Conservation (phyloP, 1,140 invertebrate genomes). For the Scaptomyza graminum region DNA sequence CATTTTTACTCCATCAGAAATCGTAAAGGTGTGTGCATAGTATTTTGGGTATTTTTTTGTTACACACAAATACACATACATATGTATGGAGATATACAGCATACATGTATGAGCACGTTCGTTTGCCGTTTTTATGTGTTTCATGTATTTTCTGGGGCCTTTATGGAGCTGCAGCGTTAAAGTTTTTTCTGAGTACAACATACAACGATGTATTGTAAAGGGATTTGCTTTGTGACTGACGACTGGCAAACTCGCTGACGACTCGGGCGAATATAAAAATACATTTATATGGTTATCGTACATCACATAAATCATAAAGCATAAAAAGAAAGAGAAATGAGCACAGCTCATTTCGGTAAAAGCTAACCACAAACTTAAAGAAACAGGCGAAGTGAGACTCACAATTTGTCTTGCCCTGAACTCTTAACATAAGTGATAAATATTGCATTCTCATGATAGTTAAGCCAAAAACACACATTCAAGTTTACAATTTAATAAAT, state of each 20-base stretch:
- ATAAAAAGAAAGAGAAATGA: neutral
- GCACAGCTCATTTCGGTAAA: neutral
- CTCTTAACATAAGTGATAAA: too few species aligned
- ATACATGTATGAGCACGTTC: constrained; percentile 49
- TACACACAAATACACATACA: constrained; percentile 38
- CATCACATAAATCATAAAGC: constrained; percentile 63
- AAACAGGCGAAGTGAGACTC: neutral
- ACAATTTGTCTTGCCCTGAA: too few species aligned
- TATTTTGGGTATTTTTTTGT: constrained; percentile 80
- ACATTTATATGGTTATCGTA: constrained; percentile 61
- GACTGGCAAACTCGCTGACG: constrained; percentile 53
- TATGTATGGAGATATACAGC: constrained; percentile 1
- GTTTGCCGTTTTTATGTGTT: constrained; percentile 56
- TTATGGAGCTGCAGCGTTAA: constrained; percentile 19
- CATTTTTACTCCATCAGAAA: constrained; percentile 74
- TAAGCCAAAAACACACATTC: too few species aligned
- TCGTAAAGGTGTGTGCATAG: constrained; percentile 72
- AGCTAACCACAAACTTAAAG: neutral
- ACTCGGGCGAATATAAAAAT: constrained; percentile 58
- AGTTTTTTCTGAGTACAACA: constrained; percentile 19
- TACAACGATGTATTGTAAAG: constrained; percentile 55
- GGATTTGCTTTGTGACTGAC: constrained; percentile 71
- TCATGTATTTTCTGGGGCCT: constrained; percentile 29
- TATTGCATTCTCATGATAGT: too few species aligned
- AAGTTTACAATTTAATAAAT: too few species aligned